These are phyloP conservation scores for Brachyhypopomus gauderio DNA, from an alignment of 2,113 vertebrate genomes.

Conservation along the genomic window DNA sequence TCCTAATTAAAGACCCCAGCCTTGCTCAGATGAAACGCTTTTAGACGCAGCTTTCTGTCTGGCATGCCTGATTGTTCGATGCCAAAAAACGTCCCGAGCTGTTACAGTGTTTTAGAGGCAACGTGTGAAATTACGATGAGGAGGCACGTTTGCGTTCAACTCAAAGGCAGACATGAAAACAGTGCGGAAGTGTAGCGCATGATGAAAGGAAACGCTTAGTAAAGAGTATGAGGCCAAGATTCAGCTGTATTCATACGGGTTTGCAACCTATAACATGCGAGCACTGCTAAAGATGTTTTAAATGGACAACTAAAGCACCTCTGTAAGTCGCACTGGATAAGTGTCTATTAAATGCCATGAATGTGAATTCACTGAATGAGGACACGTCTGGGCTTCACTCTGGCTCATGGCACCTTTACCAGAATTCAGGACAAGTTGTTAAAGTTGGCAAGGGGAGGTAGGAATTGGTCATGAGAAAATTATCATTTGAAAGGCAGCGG, in stretches of 20 bases:
- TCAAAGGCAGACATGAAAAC: constrained; percentile 28
- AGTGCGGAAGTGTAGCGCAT: constrained; percentile 1
- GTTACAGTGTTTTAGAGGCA: constrained; percentile 21
- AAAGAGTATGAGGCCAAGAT: background rate
- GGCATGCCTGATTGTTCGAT: constrained; percentile 38
- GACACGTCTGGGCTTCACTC: background rate
- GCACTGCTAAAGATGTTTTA: background rate
- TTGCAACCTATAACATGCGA: constrained; percentile 25
- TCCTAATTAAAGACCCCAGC: constrained; percentile 49
- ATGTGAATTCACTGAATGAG: background rate
- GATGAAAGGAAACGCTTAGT: constrained; percentile 8
- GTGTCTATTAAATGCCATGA: too few relatives aligned
- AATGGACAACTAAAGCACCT: background rate
- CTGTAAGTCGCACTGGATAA: background rate
- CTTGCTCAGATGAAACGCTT: constrained; percentile 45
- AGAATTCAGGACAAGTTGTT: background rate
- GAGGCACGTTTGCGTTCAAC: background rate
- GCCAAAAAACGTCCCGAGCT: constrained; percentile 27
- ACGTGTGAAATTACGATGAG: constrained; percentile 26
- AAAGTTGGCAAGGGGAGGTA: background rate
- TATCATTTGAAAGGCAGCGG: constrained; percentile 42
- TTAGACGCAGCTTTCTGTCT: constrained; percentile 49
- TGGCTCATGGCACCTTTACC: background rate
- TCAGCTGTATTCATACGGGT: constrained; percentile 1
- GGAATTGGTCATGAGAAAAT: constrained; percentile 14